Conservation (phyloP, 2,113 vertebrate species). For the Xiphophorus maculatus region DNA sequence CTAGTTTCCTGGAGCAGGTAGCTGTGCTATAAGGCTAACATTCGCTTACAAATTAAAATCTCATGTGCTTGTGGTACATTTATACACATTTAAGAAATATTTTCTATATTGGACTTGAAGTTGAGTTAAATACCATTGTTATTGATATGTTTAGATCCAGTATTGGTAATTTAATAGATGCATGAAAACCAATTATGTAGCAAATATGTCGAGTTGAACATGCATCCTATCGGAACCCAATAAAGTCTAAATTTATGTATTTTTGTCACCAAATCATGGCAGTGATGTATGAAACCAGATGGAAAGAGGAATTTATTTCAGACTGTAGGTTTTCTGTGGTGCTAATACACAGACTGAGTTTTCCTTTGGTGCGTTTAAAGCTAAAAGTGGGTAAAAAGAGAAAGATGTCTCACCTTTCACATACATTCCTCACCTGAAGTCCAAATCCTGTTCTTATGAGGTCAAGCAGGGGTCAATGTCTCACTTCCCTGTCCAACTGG, state of each 20-base stretch:
- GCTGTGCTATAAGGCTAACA: too few relatives aligned
- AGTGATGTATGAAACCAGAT: too few relatives aligned
- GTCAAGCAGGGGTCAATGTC: slow-evolving; percentile 77
- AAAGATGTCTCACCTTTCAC: slow-evolving; percentile 75
- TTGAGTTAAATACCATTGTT: too few relatives aligned
- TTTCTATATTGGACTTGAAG: too few relatives aligned
- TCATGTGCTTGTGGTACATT: too few relatives aligned
- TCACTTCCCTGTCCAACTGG: slow-evolving; percentile 57
- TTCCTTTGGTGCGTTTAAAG: slow-evolving; percentile 51
- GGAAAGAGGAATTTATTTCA: neutral
- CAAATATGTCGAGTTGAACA: too few relatives aligned
- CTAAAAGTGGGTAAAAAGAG: slow-evolving; percentile 36
- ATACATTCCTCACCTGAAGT: slow-evolving; percentile 79
- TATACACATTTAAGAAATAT: too few relatives aligned
- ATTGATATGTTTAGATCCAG: too few relatives aligned
- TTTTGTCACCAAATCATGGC: neutral
- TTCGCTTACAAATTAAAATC: too few relatives aligned
- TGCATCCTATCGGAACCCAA: neutral
- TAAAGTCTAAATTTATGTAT: neutral
- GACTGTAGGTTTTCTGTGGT: slow-evolving; percentile 43
- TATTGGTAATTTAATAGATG: too few relatives aligned
- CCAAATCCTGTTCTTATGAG: slow-evolving; percentile 77
- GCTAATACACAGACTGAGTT: slow-evolving; percentile 16
- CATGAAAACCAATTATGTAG: too few relatives aligned
- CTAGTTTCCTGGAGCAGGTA: too few relatives aligned